phyloP scores from a whole-genome alignment of 2,113 vertebrate genomes.

The Campylorhamphus procurvoides region DNA sequence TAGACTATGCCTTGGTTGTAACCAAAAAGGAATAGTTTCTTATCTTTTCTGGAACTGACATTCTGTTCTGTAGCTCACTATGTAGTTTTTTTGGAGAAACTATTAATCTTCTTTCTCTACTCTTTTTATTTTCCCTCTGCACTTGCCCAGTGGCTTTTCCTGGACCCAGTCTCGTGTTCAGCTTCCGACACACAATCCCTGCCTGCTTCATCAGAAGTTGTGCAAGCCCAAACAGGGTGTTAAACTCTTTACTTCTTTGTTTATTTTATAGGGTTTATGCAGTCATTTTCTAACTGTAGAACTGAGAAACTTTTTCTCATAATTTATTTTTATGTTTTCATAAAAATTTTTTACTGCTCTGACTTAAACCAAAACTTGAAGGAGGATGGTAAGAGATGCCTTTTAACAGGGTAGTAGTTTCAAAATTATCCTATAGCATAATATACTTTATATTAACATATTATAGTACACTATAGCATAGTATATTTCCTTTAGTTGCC shows the following conservation, averaged over 20 bases:
- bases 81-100: not conserved
- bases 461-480: not conserved
- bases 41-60: conserved; percentile 39
- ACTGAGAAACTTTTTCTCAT: not conserved
- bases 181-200: not conserved
- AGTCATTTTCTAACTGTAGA: not conserved
- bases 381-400: not conserved
- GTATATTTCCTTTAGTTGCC: not conserved
- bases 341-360: not conserved
- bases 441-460: not conserved
- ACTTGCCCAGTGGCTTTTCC: not conserved
- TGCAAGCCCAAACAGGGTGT: not conserved
- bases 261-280: not conserved
- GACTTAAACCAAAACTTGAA: not conserved
- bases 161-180: not conserved
- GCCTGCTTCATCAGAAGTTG: not conserved
- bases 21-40: conserved; percentile 18
- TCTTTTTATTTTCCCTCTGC: not conserved
- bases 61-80: not conserved
- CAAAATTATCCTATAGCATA: not conserved
- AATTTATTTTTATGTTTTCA: not conserved
- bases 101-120: not conserved
- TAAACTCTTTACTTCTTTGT: not conserved
- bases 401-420: not conserved
- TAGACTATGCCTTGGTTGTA: not conserved